phyloP scores from a whole-genome alignment of 2,113 vertebrate genomes.

The Ciconia maguari region DNA sequence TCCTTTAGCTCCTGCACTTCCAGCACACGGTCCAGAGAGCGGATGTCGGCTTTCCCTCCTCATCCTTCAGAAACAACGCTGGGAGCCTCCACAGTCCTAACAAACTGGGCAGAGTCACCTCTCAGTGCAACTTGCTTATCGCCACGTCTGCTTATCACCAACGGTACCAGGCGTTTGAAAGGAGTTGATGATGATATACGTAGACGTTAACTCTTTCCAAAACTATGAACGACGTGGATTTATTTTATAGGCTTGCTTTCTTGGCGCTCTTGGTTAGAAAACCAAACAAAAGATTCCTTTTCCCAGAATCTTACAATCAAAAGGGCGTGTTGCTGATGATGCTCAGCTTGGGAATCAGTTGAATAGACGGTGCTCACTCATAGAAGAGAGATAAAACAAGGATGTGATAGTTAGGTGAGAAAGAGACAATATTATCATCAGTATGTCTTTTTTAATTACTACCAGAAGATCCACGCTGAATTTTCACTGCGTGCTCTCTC shows the following conservation, averaged over 20 bases:
- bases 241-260: not conserved
- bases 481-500: not conserved
- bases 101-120: not conserved
- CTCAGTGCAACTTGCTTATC: not conserved
- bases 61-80: not conserved
- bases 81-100: not conserved
- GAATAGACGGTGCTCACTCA: not conserved
- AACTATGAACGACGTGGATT: not conserved
- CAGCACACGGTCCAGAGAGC: not conserved
- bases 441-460: not conserved
- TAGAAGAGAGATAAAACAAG: not conserved
- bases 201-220: not conserved
- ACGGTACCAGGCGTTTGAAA: not conserved
- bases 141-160: not conserved
- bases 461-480: not conserved
- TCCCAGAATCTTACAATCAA: not conserved
- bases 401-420: not conserved
- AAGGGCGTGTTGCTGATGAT: not conserved
- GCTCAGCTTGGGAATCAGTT: not conserved
- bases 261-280: not conserved
- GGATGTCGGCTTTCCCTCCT: not conserved
- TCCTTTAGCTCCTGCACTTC: not conserved
- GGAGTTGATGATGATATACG: not conserved
- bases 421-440: not conserved
- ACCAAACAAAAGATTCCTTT: not conserved